Evolutionary conservation across 2,888 invertebrate species (phyloP).

Genomic region (Idaea dimidiata): DNA sequence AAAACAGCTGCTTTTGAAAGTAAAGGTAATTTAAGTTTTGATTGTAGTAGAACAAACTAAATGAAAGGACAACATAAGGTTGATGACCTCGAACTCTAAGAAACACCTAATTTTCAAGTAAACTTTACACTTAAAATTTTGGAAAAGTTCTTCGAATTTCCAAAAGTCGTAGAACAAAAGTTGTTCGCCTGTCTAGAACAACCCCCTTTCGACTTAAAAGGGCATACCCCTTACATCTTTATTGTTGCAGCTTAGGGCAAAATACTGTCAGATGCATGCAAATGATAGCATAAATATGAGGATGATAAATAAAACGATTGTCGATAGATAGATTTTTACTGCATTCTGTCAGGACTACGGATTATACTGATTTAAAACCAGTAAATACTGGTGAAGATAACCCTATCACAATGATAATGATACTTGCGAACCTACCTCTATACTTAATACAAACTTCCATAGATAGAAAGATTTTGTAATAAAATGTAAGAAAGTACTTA

Average conservation of each 20-base stretch:
- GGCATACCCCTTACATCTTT: too few species aligned
- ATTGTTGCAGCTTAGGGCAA: background rate
- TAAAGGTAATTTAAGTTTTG: too few species aligned
- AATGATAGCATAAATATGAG: background rate
- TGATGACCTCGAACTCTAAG: too few species aligned
- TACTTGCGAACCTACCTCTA: background rate
- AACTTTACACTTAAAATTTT: too few species aligned
- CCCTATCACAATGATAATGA: background rate
- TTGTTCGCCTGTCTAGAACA: too few species aligned
- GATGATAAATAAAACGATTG: background rate
- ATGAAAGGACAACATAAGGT: too few species aligned
- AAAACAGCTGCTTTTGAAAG: too few species aligned
- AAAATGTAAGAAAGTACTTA: background rate
- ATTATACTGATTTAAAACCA: background rate
- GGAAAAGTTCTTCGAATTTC: too few species aligned
- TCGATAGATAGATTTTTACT: background rate
- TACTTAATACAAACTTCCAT: background rate
- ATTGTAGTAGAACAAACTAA: too few species aligned
- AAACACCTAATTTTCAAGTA: too few species aligned
- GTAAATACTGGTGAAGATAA: background rate
- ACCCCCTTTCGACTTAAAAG: too few species aligned
- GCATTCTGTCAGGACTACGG: background rate
- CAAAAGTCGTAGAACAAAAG: too few species aligned
- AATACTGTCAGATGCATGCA: background rate
- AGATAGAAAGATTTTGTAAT: background rate